Base-by-base conservation (phyloP, 2,888 invertebrate genomes). In the Tetranychus piercei region DNA sequence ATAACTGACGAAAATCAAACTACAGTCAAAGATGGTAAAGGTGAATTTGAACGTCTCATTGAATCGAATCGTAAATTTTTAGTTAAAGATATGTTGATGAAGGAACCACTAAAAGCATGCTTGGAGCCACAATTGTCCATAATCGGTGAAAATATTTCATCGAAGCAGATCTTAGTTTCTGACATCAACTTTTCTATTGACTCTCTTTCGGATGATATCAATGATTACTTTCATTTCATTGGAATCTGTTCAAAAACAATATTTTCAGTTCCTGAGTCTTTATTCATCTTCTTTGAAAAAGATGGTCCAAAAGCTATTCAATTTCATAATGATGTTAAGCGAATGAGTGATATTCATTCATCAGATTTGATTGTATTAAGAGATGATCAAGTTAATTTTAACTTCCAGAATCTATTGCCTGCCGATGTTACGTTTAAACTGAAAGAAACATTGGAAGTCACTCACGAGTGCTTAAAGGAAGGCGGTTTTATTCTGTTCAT, bases 401-500 rank as follows among this genome's bases (percentile, higher is more conserved):
- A 22, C 9, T 3, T 67, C 45, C 7, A 67, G 6, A 22, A 45
- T 45, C 9, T 9, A 45, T 8, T 45, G 8, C n/a, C 20, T 7
- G 15, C 20, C 6, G n/a, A 6, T 9, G 34, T 23, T n/a, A 11
- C 18, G 2, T 71, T 45, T 71, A 71, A 74, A n/a, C 44, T 74
- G 20, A 71, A 70, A 6, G n/a, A 34, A 69, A 43, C 66, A 6
- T 45, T 74, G 1, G 7, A 45, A 45, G 18, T 44, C 15, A 69
- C 45, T 34, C 34, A n/a, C 15, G 20, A 70, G 6, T 45, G 23
- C 69, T 45, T 74, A 34, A 74, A 70, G 23, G 23, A 69, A 6
- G 71, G 34, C 23, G 70, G 70, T 7, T 74, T 74, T 22, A 11
- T 74, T 18, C 6, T 74, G 2, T n/a, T 74, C n/a, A 23, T 44